These are phyloP conservation scores for Fulica atra DNA, from an alignment of 2,113 vertebrate species.

Conservation along the genomic window DNA sequence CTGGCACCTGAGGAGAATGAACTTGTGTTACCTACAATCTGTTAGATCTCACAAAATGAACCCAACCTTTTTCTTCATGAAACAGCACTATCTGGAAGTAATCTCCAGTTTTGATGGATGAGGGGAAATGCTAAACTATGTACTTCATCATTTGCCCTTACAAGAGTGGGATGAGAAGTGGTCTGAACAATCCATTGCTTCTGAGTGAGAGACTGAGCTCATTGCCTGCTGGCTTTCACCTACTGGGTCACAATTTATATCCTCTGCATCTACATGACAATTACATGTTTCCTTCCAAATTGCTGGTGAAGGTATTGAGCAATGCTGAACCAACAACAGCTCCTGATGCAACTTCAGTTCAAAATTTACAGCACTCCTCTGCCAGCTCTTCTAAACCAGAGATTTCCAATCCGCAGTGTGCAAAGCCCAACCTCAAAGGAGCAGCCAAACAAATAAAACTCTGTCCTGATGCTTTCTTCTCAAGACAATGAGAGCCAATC, in stretches of 20 bases:
- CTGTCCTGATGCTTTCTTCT: not conserved
- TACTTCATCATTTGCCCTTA: not conserved
- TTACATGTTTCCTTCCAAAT: not conserved
- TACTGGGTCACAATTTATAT: conserved; percentile 2
- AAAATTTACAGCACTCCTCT: conserved; percentile 1
- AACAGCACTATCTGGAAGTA: not conserved
- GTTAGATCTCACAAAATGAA: not conserved
- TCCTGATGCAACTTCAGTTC: not conserved
- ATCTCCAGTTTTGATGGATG: not conserved
- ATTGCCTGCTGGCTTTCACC: not conserved
- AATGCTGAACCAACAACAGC: conserved; percentile 12
- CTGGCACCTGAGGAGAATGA: not conserved
- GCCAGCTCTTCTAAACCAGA: conserved; percentile 31
- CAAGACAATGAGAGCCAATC: not conserved
- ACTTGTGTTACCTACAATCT: not conserved
- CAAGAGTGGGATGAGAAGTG: not conserved
- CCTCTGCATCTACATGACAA: not conserved
- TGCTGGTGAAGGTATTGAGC: conserved; percentile 19
- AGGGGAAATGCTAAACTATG: not conserved
- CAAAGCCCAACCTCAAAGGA: conserved; percentile 18
- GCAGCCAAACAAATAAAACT: conserved; percentile 20
- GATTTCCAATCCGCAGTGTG: not conserved
- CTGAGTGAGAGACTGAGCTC: not conserved
- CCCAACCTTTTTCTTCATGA: not conserved
- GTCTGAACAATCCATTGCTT: not conserved